Base-by-base conservation (phyloP, 2,888 invertebrate genomes). In the Drosophila affinis region DNA sequence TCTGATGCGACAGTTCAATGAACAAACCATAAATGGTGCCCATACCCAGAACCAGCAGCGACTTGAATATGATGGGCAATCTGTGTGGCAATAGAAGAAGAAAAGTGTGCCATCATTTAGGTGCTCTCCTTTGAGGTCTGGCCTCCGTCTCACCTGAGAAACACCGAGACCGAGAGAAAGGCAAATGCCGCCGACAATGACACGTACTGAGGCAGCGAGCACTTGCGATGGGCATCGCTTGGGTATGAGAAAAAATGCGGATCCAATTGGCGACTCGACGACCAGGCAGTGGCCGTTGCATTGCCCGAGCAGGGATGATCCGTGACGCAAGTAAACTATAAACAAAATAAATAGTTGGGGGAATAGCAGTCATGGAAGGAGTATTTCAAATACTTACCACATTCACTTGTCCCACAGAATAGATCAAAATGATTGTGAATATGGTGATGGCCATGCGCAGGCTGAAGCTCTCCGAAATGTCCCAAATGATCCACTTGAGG, bases 321-420 rank as follows among this genome's bases (percentile, higher is more conserved):
- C 47, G 93, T 92, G 32, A 94, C 93, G 79, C 95, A 95, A 3
- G 95, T 95, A 89, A 95, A 95, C 95, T 95, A 87, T 7, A 3
- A 44, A 45, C 2, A 39, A 54, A 44, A 24, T 2, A 45, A 0
- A 44, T 14, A 14, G 2, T 1, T 34, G 4, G 12, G 12, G 5
- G n/a, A 1, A 29, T 2, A 9, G 3, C n/a, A 24, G 17, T 3
- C 0, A 6, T 34, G 10, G 9, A 17, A 5, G 18, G 17, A 44
- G 21, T 4, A 10, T 12, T n/a, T 32, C 7, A 9, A 3, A 29
- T 12, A 94, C 97, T 94, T 93, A 98, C 97, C 93, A 97, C 97
- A 94, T 98, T 98, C 72, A 97, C 97, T 93, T 98, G 97, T 56
- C 97, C 97, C 75, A 97, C 97, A 54, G 97, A 96, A 91, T 97